Base-by-base conservation (phyloP, 2,888 invertebrate species). In the Pherbina coryleti region DNA sequence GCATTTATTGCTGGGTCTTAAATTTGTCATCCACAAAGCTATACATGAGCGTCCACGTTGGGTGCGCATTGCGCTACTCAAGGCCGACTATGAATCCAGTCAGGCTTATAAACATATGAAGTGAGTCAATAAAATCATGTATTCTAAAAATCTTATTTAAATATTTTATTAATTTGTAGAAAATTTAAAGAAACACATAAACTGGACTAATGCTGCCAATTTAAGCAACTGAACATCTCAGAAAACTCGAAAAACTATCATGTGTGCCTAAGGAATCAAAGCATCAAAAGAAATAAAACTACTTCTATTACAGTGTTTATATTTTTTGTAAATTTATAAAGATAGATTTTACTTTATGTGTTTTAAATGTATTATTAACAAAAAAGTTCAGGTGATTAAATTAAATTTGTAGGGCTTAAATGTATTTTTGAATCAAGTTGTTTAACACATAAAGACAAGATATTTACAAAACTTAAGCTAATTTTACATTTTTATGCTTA, bases 41-140 rank as follows among this genome's bases (percentile, higher is more conserved):
- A 94, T 95, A 80, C 93, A 94, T 37, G 94, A 95, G 85, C 92
- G 93, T 77, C 94, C 95, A 3, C 91, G 93, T 81, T 93, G 92
- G 92, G 93, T 94, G 28, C 90, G 93, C 77, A 90, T 93, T 25
- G 92, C 92, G 5, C 86, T 93, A 76, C 92, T 93, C 1, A 92
- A 91, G 84, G 91, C 91, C 71, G 92, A 92, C 84, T 92, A 92
- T 84, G 92, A 92, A 84, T 92, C 93, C 8, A 91, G 92, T 83
- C 91, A 92, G 84, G 93, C 93, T 0, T 90, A 93, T 55, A 93
- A 93, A 79, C 86, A 89, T 77, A 83, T 89, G 44, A 88, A 88
- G 89, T 88, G 81, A 76, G 85, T 81, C 11, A 22, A 19, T 19
- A n/a, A 11, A 55, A 9, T n/a, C 17, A 25, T 4, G 34, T 8